Evolutionary conservation across 2,113 vertebrate species (phyloP).

Genomic region (Chaetodon trifascialis): DNA sequence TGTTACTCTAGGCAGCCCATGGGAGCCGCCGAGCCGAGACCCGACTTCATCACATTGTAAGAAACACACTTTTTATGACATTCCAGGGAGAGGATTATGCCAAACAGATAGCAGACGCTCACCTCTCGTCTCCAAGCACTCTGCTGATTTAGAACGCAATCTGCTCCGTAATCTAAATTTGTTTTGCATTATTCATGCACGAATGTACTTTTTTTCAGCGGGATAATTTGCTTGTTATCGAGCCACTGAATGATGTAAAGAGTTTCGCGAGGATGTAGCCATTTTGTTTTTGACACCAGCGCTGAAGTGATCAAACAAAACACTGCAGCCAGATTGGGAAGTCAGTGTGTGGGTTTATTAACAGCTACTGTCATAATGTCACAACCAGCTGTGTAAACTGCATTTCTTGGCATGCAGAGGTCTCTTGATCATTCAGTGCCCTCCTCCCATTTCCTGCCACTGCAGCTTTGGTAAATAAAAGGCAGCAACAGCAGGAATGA

Average conservation of each 20-base stretch:
- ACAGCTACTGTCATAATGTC: constrained; percentile 30
- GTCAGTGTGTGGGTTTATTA: constrained; percentile 35
- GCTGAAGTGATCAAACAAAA: constrained; percentile 37
- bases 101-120: constrained; percentile 44
- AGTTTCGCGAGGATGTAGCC: constrained; percentile 5
- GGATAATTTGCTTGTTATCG: constrained; percentile 45
- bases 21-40: constrained; percentile 59
- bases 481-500: not conserved
- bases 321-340: constrained; percentile 20
- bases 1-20: constrained; percentile 40
- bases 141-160: constrained; percentile 55
- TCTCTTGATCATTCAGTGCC: constrained; percentile 23
- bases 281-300: constrained; percentile 14
- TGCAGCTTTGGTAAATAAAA: constrained; percentile 9
- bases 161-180: constrained; percentile 47
- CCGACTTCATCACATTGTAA: constrained; percentile 62
- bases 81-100: constrained; percentile 47
- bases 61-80: constrained; percentile 52
- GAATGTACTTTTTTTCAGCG: constrained; percentile 18
- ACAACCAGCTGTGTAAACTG: constrained; percentile 39
- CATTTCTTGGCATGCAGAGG: constrained; percentile 11
- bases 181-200: constrained; percentile 56
- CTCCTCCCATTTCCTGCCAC: constrained; percentile 11
- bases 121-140: constrained; percentile 44
- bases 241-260: constrained; percentile 29